phyloP scores from a whole-genome alignment of 2,797 vertebrate genomes.

The Mormyrus hasselquistii region DNA sequence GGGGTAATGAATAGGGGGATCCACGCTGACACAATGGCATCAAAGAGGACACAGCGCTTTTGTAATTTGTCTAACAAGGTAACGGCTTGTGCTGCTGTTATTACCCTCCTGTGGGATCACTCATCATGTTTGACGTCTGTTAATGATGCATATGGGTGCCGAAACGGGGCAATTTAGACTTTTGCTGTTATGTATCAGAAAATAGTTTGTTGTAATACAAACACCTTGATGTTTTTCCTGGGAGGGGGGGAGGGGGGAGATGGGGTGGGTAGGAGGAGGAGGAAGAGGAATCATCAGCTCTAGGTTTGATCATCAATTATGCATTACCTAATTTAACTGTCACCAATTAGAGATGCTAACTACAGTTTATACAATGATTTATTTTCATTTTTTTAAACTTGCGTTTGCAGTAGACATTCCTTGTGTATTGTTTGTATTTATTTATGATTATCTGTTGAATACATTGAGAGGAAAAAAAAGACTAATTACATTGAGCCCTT shows the following conservation, averaged over 20 bases:
- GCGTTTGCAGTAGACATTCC: constrained; percentile 95
- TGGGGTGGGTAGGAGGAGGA: constrained; percentile 31
- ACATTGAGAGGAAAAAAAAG: constrained; percentile 54
- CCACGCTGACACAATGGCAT: constrained; percentile 36
- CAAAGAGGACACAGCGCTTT: constrained; percentile 53
- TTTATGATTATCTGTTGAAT: constrained; percentile 90
- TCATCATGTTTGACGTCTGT: constrained; percentile 57
- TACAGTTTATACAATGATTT: constrained; percentile 70
- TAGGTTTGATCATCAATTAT: constrained; percentile 54
- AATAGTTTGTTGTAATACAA: constrained; percentile 50
- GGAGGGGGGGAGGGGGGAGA: constrained; percentile 33
- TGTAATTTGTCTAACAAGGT: constrained; percentile 66
- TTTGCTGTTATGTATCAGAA: constrained; percentile 59
- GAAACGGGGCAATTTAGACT: constrained; percentile 42
- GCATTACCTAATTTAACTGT: constrained; percentile 71
- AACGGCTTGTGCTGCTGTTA: constrained; percentile 67
- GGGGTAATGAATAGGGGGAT: constrained; percentile 51
- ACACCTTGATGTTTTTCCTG: constrained; percentile 48
- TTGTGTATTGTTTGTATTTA: constrained; percentile 96
- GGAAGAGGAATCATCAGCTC: constrained; percentile 54
- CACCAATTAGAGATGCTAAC: constrained; percentile 75
- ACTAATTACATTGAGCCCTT: constrained; percentile 72
- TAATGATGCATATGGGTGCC: constrained; percentile 55
- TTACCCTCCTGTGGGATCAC: constrained; percentile 58
- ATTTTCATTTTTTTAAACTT: constrained; percentile 75